Evolutionary conservation across 2,888 invertebrate genomes (phyloP), one percentile per base, ranked within the genome.

Genomic region (Drosophila paramelanica): DNA sequence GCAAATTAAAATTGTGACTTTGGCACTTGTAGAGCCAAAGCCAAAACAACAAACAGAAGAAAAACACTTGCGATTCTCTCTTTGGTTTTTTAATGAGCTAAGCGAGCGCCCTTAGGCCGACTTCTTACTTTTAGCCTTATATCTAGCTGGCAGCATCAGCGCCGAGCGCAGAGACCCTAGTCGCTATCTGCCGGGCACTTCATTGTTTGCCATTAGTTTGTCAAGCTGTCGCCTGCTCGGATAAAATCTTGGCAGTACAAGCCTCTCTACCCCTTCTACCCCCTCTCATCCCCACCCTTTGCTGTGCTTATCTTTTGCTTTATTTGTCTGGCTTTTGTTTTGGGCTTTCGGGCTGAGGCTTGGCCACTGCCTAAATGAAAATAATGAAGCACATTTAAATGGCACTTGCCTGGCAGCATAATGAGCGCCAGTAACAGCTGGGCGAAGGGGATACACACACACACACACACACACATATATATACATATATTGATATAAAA

Each of bases 1-100:
- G 55, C 55, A 87, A 81, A 89, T 83, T 75, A 89, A 89, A 83
- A 89, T 73, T 73, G 79, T 83, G 79, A 79, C 83, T 89, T 84
- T 87, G 73, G 85, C 83, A 83, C 83, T 89, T 87, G 83, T 83
- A 72, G 82, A 45, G 87, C 56, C 20, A 42, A 49, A 66, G 38
- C 14, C 43, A 53, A 53, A 39, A 17, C 17, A 17, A 17, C 17
- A 17, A 41, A 20, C 17, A n/a, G 33, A 20, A 55, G 45, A 27
- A 31, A 31, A 52, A 23, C 57, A 67, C 58, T 74, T 52, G 49
- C 53, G 49, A 43, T 68, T 59, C 46, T 59, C 49, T 50, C 49
- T 67, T 62, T 86, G 72, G 58, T 53, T 80, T 88, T 88, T 83
- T 82, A 82, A 82, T 82, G 82, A 82, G 89, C 81, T 47, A 47